Percentiles rank a stretch among this genome's conserved stretches.
Evolutionary conservation across 1,140 invertebrate species (phyloP).

Genomic region (Solen grandis): DNA sequence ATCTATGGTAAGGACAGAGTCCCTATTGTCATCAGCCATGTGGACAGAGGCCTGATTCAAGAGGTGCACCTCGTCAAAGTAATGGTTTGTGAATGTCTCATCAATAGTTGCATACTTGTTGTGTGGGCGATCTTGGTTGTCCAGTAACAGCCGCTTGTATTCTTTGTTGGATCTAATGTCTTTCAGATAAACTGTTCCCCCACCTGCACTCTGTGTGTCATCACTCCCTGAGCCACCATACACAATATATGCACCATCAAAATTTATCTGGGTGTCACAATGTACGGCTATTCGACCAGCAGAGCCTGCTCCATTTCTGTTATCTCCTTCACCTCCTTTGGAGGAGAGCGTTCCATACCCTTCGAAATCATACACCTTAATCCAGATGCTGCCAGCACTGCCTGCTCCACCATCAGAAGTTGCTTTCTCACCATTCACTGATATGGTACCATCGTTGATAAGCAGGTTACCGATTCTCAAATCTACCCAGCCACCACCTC

Average conservation of each 20-base stretch:
- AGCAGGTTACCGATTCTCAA: conserved; percentile 63
- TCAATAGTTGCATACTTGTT: conserved; percentile 69
- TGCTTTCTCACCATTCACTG: conserved; percentile 62
- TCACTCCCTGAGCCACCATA: conserved; percentile 60
- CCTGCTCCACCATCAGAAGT: conserved; percentile 63
- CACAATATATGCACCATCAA: conserved; percentile 64
- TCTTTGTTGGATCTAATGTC: conserved; percentile 57
- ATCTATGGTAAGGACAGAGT: conserved; percentile 59
- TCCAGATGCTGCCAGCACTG: conserved; percentile 72
- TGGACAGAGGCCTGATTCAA: conserved; percentile 66
- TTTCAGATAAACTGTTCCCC: conserved; percentile 71
- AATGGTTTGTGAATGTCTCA: conserved; percentile 58
- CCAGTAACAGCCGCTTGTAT: conserved; percentile 66
- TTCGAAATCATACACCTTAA: conserved; percentile 67
- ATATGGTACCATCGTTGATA: conserved; percentile 70
- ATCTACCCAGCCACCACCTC: conserved; percentile 68
- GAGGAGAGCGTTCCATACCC: conserved; percentile 69
- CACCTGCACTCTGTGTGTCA: conserved; percentile 60
- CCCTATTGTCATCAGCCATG: conserved; percentile 55
- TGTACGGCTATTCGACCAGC: conserved; percentile 71
- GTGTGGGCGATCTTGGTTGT: conserved; percentile 64
- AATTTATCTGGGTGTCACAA: conserved; percentile 56
- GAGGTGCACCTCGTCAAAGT: conserved; percentile 72
- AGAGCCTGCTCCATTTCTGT: conserved; percentile 65
- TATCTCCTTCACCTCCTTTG: conserved; percentile 63